These are phyloP conservation scores for Mylabris sibirica DNA, from an alignment of 2,888 invertebrate genomes.

Conservation along the genomic window DNA sequence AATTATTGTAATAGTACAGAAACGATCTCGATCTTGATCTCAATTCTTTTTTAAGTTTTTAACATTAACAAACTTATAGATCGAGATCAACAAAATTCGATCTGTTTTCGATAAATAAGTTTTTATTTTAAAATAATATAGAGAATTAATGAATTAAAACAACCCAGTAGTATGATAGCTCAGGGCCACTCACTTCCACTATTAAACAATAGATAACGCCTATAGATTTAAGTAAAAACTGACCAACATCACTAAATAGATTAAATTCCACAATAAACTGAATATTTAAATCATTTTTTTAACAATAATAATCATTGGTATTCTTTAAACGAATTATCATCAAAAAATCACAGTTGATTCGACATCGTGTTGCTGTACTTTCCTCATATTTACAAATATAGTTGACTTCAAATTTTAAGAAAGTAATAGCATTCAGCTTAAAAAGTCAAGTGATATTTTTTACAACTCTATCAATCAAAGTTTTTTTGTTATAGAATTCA, in stretches of 20 bases:
- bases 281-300: neutral
- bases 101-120: neutral
- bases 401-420: no score
- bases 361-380: neutral
- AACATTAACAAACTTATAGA: neutral
- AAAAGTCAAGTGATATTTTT: no score
- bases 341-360: neutral
- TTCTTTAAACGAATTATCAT: neutral
- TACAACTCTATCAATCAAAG: no score
- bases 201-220: conserved; percentile 52
- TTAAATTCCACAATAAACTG: neutral
- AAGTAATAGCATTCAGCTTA: no score
- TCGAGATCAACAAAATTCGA: neutral
- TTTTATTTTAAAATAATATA: neutral
- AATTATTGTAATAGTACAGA: neutral
- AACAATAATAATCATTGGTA: neutral
- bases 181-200: conserved; percentile 63
- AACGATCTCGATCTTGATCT: neutral
- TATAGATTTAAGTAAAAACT: conserved; percentile 39
- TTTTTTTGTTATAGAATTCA: no score
- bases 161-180: conserved; percentile 61
- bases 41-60: no score
- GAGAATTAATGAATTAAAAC: neutral
- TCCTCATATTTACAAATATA: no score
- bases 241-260: conserved; percentile 34